Conservation (phyloP, 1,140 invertebrate species). For the Diorhabda sublineata region DNA sequence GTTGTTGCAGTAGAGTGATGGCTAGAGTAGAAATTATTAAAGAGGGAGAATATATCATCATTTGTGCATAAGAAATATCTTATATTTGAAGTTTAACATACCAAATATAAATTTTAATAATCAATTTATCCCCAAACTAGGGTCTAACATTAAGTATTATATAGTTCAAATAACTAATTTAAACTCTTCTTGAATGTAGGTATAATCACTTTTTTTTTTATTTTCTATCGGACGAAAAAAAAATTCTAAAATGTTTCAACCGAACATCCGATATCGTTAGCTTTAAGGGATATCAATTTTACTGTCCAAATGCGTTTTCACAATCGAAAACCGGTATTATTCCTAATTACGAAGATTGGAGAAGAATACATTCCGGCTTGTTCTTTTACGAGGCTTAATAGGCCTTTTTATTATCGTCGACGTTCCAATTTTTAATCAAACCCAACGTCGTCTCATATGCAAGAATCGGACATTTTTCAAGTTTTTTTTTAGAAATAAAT, state of each 20-base stretch:
- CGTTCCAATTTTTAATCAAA: constrained; percentile 1
- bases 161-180: too few relatives aligned
- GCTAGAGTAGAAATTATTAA: too few relatives aligned
- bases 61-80: too few relatives aligned
- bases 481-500: too few relatives aligned
- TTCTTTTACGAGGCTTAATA: constrained; percentile 1
- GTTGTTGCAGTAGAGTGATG: too few relatives aligned
- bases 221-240: background rate
- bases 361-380: constrained; percentile 2
- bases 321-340: constrained; percentile 2
- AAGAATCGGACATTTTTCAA: too few relatives aligned
- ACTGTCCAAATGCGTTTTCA: background rate
- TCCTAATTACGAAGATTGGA: constrained; percentile 1
- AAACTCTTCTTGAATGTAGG: too few relatives aligned
- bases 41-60: too few relatives aligned
- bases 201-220: background rate
- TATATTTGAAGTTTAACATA: too few relatives aligned
- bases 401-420: background rate
- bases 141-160: too few relatives aligned
- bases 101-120: too few relatives aligned
- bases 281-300: background rate
- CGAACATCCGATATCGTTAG: background rate
- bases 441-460: background rate
- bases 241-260: background rate
- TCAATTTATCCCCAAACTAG: too few relatives aligned